Evolutionary conservation across 2,888 invertebrate species (phyloP).

Genomic region (Agrypnus murinus): DNA sequence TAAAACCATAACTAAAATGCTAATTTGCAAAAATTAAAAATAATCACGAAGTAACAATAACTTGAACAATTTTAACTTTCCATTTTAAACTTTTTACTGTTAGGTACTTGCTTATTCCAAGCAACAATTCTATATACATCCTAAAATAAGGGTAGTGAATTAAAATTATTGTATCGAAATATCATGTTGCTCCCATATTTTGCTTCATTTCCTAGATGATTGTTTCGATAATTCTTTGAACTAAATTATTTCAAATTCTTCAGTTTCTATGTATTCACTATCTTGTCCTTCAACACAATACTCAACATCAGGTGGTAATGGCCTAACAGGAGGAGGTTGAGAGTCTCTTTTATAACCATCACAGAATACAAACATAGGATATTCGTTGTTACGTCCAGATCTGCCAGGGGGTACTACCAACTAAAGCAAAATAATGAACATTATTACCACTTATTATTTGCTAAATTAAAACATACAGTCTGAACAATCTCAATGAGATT

Average conservation of each 20-base stretch:
- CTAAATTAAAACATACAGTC: constrained; percentile 71
- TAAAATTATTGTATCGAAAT: constrained; percentile 8
- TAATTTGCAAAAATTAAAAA: constrained; percentile 2
- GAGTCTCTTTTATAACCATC: constrained; percentile 80
- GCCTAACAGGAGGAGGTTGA: constrained; percentile 60
- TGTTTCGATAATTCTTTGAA: constrained; percentile 13
- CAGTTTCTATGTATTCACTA: constrained; percentile 78
- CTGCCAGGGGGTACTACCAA: constrained; percentile 61
- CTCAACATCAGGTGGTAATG: constrained; percentile 64
- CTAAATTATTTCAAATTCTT: constrained; percentile 83
- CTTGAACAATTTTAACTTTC: background rate
- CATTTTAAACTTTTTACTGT: background rate
- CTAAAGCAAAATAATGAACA: constrained; percentile 51
- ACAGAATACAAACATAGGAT: constrained; percentile 89
- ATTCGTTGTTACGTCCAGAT: constrained; percentile 75
- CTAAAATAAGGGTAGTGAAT: background rate
- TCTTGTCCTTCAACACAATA: constrained; percentile 73
- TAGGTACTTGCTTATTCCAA: background rate
- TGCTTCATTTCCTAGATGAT: constrained; percentile 9
- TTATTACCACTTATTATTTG: no score
- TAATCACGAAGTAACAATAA: constrained; percentile 4
- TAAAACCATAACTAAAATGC: background rate
- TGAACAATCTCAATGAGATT: constrained; percentile 82
- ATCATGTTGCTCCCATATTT: constrained; percentile 25
- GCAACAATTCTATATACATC: constrained; percentile 12